Conservation (phyloP, 2,797 vertebrate species). For the Australoheros facetus region DNA sequence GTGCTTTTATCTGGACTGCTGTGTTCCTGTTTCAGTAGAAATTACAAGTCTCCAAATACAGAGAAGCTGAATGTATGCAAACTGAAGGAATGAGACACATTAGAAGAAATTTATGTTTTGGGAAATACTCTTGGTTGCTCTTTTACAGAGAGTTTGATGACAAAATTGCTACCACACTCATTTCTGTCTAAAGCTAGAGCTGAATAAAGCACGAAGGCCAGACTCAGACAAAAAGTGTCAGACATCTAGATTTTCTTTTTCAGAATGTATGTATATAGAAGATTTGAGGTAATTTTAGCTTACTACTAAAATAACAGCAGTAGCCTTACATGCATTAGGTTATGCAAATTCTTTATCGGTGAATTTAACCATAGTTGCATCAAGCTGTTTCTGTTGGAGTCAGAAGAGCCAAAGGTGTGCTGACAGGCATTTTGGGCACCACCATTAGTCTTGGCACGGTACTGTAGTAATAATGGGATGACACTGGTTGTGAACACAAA, state of each 20-base stretch:
- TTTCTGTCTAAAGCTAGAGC: not conserved
- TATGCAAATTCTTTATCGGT: not conserved
- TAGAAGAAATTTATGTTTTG: constrained; percentile 8
- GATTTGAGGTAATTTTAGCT: not conserved
- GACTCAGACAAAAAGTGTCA: not conserved
- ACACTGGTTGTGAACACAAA: not conserved
- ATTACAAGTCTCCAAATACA: constrained; percentile 29
- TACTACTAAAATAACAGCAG: not conserved
- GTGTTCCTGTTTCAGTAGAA: constrained; percentile 26
- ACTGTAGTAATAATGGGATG: not conserved
- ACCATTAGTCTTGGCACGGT: not conserved
- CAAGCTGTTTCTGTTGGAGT: too few relatives aligned
- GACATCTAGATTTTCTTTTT: not conserved
- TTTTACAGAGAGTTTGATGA: constrained; percentile 21
- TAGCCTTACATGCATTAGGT: not conserved
- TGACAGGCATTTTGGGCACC: not conserved
- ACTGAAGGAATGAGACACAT: constrained; percentile 42
- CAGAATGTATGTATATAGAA: not conserved
- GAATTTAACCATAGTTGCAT: not conserved
- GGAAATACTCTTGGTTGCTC: constrained; percentile 1
- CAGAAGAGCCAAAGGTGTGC: not conserved
- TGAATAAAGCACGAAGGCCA: not conserved
- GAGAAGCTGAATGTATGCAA: constrained; percentile 75
- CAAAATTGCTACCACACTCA: not conserved
- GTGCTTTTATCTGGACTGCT: constrained; percentile 27